phyloP scores from a whole-genome alignment of 2,113 vertebrate species.

The Cyanistes caeruleus region DNA sequence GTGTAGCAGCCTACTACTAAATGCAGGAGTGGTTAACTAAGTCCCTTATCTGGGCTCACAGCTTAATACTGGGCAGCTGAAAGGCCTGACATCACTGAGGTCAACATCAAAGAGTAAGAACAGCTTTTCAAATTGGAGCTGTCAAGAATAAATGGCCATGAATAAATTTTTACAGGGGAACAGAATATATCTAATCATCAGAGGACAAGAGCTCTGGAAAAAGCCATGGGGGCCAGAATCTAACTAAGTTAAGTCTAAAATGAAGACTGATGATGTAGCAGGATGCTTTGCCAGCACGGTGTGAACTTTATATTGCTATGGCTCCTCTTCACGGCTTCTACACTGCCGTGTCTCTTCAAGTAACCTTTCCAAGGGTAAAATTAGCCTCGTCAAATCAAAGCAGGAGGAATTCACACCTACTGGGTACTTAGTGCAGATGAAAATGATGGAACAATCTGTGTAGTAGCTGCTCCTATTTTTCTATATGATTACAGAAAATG shows the following conservation, averaged over 20 bases:
- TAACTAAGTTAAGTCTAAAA: not conserved
- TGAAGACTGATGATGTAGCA: not conserved
- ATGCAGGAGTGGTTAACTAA: not conserved
- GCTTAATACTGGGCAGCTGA: not conserved
- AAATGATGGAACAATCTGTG: not conserved
- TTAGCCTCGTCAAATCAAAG: not conserved
- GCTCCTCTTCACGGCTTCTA: not conserved
- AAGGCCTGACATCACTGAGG: not conserved
- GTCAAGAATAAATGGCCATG: conserved; percentile 22
- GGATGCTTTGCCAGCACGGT: not conserved
- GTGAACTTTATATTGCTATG: not conserved
- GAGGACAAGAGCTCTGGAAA: not conserved
- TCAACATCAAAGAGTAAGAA: conserved; percentile 26
- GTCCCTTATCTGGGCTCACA: not conserved
- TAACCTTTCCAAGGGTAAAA: not conserved
- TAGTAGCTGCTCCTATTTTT: not conserved
- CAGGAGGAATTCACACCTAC: not conserved
- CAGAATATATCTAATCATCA: not conserved
- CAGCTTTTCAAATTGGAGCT: not conserved
- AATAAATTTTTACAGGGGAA: conserved; percentile 17
- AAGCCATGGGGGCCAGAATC: not conserved
- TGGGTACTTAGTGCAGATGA: not conserved
- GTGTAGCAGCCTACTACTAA: not conserved
- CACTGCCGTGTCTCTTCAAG: not conserved
- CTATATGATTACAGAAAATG: not conserved